Base-by-base conservation (phyloP, 2,888 invertebrate species). In the Nymphalis urticae region DNA sequence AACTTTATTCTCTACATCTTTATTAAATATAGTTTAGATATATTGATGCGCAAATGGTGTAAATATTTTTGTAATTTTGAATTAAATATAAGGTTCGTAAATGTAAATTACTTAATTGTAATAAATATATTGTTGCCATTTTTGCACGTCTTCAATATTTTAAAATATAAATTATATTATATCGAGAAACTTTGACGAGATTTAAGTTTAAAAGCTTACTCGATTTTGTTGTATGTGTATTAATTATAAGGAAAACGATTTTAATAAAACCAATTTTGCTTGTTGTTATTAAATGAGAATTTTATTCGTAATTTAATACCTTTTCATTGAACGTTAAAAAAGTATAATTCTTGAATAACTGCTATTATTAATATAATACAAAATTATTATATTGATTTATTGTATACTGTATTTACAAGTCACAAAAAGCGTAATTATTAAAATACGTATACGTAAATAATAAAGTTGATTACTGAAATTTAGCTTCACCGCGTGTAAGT, bases 31-130 rank as follows among this genome's bases (percentile, higher is more conserved):
- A 54, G 42, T 56, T 61, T 21, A 42, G 47, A 48, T 50, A 19
- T 21, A 32, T 16, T 19, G 24, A 60, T 19, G 68, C 56, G 61
- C 69, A 65, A 62, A 47, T 17, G 36, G 42, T 66, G 69, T 69
- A 69, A 62, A 69, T 69, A 69, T 48, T 61, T 67, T 65, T 65
- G 10, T 65, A 58, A 53, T 48, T 27, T 24, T 62, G 42, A 54
- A 47, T 16, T 47, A 9, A 48, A 21, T 24, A 36, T 56, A 65
- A 65, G 62, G 62, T 62, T 61, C 62, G 51, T 69, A 68, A 64
- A 53, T 64, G 50, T 62, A 42, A 48, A 64, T 64, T 69, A 69
- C 69, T 69, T 69, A 69, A 66, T 61, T 66, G 60, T 50, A 60
- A 64, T 61, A 66, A 54, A 60, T 66, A 48, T 64, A 21, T 50